Conservation (phyloP, 1,140 invertebrate species). For the Wasmannia auropunctata region DNA sequence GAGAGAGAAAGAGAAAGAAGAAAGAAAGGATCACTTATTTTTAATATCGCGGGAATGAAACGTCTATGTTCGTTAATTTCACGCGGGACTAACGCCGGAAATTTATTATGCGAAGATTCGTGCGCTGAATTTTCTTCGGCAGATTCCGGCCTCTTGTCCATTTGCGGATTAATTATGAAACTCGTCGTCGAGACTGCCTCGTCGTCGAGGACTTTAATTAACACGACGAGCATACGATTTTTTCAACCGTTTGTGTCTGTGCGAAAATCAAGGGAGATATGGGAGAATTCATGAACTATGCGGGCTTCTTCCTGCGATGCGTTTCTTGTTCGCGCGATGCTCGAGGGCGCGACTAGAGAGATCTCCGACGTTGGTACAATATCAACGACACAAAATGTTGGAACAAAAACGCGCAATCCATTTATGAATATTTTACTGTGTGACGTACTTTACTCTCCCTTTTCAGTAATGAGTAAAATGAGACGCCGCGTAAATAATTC, state of each 20-base stretch:
- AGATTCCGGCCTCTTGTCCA: not conserved
- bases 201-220: constrained; percentile 45
- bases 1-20: not conserved
- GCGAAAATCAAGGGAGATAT: not conserved
- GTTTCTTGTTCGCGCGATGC: not conserved
- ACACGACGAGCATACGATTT: not conserved
- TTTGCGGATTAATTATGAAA: constrained; percentile 38
- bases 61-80: not conserved
- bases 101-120: not conserved
- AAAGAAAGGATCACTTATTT: not conserved
- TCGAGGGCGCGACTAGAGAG: not conserved
- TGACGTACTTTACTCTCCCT: too few species aligned
- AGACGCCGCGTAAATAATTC: not conserved
- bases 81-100: too few species aligned
- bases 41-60: not conserved
- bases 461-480: not conserved
- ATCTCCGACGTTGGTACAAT: not conserved
- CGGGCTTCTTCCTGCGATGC: not conserved
- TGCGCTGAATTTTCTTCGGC: constrained; percentile 19
- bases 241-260: constrained; percentile 6
- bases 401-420: not conserved
- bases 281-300: not conserved
- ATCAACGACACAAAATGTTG: not conserved
- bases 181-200: not conserved
- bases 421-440: constrained; percentile 2